Conservation (phyloP, 2,888 invertebrate genomes). For the Cryptus viduatorius region DNA sequence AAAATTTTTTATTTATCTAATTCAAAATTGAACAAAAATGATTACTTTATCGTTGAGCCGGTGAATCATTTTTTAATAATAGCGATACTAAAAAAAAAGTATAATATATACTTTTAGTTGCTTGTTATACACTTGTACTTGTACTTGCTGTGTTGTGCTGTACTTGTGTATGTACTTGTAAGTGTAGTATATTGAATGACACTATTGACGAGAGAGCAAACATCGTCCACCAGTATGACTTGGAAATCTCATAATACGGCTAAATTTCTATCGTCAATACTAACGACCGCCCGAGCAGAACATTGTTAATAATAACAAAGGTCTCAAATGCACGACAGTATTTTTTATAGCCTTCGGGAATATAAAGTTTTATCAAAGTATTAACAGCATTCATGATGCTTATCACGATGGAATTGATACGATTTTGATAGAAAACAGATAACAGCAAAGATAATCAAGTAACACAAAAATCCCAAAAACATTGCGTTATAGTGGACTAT, state of each 20-base stretch:
- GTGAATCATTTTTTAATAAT: too few species aligned
- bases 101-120: too few species aligned
- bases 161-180: too few species aligned
- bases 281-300: not conserved
- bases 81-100: too few species aligned
- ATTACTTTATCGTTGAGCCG: too few species aligned
- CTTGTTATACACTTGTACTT: too few species aligned
- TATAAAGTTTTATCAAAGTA: slow-evolving; percentile 1
- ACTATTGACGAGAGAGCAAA: not conserved
- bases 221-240: not conserved
- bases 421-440: slow-evolving; percentile 5
- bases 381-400: not conserved
- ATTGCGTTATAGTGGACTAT: slow-evolving; percentile 13
- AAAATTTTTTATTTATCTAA: too few species aligned
- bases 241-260: not conserved
- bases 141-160: too few species aligned
- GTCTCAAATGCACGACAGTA: not conserved
- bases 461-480: not conserved
- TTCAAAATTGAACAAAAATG: not conserved
- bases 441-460: not conserved
- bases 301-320: not conserved
- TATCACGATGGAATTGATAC: not conserved
- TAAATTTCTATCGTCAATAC: not conserved
- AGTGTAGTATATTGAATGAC: slow-evolving; percentile 11
- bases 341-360: not conserved